A percentile compares a stretch with the other conserved stretches of the same genome.
Evolutionary conservation across 2,888 invertebrate species (phyloP).

Genomic region (Chloroclysta siterata): DNA sequence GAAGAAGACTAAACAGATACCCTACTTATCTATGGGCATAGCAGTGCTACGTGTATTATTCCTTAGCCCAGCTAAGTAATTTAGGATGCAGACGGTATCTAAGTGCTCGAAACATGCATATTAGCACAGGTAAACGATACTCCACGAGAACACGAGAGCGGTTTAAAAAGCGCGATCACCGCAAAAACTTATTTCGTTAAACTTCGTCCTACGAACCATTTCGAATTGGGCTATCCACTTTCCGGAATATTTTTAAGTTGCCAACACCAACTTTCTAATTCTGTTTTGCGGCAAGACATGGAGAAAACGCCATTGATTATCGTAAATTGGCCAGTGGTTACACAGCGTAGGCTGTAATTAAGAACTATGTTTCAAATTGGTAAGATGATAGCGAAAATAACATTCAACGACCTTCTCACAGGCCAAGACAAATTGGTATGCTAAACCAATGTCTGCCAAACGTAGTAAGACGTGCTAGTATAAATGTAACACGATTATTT

Average conservation of each 20-base stretch:
- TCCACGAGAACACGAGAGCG: neutral
- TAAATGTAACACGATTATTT: neutral
- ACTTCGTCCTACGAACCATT: slow-evolving; percentile 44
- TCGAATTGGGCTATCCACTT: slow-evolving; percentile 47
- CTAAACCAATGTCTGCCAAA: neutral
- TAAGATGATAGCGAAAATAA: slow-evolving; percentile 3
- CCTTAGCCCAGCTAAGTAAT: neutral
- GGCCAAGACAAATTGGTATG: neutral
- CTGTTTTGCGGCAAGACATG: slow-evolving; percentile 37
- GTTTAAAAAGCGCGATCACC: slow-evolving; percentile 23
- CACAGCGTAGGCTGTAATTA: slow-evolving; percentile 18
- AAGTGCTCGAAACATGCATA: neutral
- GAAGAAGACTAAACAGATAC: no score
- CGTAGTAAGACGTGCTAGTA: neutral
- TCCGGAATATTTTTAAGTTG: slow-evolving; percentile 51
- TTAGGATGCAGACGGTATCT: neutral
- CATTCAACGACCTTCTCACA: neutral
- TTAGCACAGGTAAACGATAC: neutral
- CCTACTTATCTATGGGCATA: no score
- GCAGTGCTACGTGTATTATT: no score
- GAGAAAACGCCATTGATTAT: slow-evolving; percentile 22
- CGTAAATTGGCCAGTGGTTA: slow-evolving; percentile 15
- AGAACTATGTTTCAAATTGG: slow-evolving; percentile 13
- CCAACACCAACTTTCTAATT: slow-evolving; percentile 54
- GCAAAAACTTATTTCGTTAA: slow-evolving; percentile 49